A percentile compares a stretch with the other conserved stretches of the same genome.
phyloP scores from a whole-genome alignment of 1,140 invertebrate genomes.

The Solenopsis fugax region DNA sequence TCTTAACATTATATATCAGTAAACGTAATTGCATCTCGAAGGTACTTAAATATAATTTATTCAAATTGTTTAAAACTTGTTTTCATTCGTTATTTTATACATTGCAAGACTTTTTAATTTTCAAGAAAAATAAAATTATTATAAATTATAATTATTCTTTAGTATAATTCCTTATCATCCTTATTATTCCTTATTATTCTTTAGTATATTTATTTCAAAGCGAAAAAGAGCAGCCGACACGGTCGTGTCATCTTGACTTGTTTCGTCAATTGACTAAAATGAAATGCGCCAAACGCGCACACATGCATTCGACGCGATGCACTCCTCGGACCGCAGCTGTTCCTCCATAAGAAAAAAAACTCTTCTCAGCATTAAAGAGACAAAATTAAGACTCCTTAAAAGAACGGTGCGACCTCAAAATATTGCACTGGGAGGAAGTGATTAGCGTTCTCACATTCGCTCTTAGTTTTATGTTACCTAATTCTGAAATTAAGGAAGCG shows the following conservation, averaged over 20 bases:
- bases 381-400: slow-evolving; percentile 66
- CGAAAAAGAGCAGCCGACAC: background rate
- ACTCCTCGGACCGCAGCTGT: slow-evolving; percentile 38
- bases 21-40: no score
- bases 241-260: slow-evolving; percentile 17
- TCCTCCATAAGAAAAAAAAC: slow-evolving; percentile 17
- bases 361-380: slow-evolving; percentile 42
- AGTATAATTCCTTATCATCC: background rate
- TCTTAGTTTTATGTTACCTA: slow-evolving; percentile 1
- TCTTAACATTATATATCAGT: background rate
- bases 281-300: slow-evolving; percentile 68
- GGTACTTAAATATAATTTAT: no score
- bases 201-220: background rate
- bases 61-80: no score
- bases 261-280: slow-evolving; percentile 78
- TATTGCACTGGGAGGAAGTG: slow-evolving; percentile 29
- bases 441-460: slow-evolving; percentile 28
- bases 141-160: slow-evolving; percentile 22
- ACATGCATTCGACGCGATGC: slow-evolving; percentile 63
- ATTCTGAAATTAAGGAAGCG: slow-evolving; percentile 6
- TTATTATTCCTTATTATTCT: slow-evolving; percentile 16
- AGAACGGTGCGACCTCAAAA: slow-evolving; percentile 20
- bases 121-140: background rate
- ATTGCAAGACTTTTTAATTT: no score
- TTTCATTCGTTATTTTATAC: no score